phyloP scores from a whole-genome alignment of 2,888 invertebrate species.

The Acleris sparsana region DNA sequence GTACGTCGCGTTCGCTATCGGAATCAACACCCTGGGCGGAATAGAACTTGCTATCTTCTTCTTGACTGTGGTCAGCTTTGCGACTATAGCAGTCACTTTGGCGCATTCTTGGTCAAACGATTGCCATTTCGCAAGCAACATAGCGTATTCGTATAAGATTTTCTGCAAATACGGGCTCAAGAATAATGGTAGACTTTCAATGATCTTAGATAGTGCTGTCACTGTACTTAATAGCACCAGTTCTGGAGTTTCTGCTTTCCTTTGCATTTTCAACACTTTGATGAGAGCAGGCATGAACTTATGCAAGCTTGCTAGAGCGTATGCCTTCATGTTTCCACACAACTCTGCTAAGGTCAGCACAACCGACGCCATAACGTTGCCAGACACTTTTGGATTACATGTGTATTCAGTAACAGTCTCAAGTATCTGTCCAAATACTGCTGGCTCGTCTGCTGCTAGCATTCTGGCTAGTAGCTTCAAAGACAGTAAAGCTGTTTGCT shows the following conservation, averaged over 20 bases:
- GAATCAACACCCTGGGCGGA: slow-evolving; percentile 89
- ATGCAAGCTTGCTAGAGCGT: slow-evolving; percentile 89
- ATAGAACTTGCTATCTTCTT: slow-evolving; percentile 87
- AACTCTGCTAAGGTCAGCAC: slow-evolving; percentile 91
- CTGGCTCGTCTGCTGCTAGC: slow-evolving; percentile 86
- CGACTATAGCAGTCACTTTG: slow-evolving; percentile 80
- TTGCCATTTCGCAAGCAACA: slow-evolving; percentile 82
- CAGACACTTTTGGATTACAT: slow-evolving; percentile 75
- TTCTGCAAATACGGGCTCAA: slow-evolving; percentile 92
- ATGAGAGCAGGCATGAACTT: slow-evolving; percentile 91
- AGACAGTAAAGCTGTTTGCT: slow-evolving; percentile 92
- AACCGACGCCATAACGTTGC: slow-evolving; percentile 88
- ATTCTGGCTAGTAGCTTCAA: slow-evolving; percentile 91
- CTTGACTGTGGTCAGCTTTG: slow-evolving; percentile 85
- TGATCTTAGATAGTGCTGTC: slow-evolving; percentile 91
- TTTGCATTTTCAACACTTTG: slow-evolving; percentile 85
- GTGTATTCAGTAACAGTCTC: slow-evolving; percentile 86
- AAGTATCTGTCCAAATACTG: slow-evolving; percentile 88
- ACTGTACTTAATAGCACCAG: slow-evolving; percentile 88
- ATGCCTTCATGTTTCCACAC: slow-evolving; percentile 88
- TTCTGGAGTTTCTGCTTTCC: slow-evolving; percentile 84
- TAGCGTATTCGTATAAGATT: slow-evolving; percentile 86
- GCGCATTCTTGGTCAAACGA: slow-evolving; percentile 72
- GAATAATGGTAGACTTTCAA: slow-evolving; percentile 92
- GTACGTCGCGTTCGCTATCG: slow-evolving; percentile 87